Base-by-base conservation (phyloP, 2,888 invertebrate species). In the Spisula subtruncata region DNA sequence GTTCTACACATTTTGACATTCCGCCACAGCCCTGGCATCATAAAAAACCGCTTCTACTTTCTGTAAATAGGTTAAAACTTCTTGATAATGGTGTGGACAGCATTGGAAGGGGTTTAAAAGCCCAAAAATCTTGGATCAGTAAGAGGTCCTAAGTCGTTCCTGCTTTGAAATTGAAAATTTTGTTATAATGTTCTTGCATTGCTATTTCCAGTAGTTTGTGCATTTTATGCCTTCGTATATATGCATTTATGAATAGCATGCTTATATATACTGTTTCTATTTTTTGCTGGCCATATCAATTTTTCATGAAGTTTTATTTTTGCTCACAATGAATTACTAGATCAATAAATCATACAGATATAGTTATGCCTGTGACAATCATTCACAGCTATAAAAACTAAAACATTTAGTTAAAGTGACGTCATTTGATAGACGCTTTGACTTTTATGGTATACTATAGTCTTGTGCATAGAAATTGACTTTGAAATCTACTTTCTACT, bases 221-320 rank as follows among this genome's bases (percentile, higher is more conserved):
- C 60, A 12, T 60, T 60, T 60, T 60, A 60, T 60, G 1, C 25
- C 60, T n/a, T 60, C n/a, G 6, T n/a, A 41, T n/a, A n/a, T 5
- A 41, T 41, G 41, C 41, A 5, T 41, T 5, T 60, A 20, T 60
- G 20, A 60, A n/a, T n/a, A 60, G 18, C 18, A 18, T 60, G n/a
- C 60, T 60, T 1, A 6, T n/a, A 8, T 18, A 56, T 18, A 16
- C 18, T 56, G n/a, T 60, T 20, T 60, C 20, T 60, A 60, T 60
- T 60, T 60, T 60, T 60, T 60, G 60, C 60, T 66, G 60, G 60
- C 60, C 60, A 66, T 66, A 25, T 66, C 60, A 66, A 8, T 66
- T n/a, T 66, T 66, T 66, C 25, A 66, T 66, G 60, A 25, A 66
- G 60, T 66, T 66, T n/a, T 66, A 66, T 66, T 25, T n/a, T 66